phyloP scores from a whole-genome alignment of 2,888 invertebrate species.

The Tryphoninae sp. region DNA sequence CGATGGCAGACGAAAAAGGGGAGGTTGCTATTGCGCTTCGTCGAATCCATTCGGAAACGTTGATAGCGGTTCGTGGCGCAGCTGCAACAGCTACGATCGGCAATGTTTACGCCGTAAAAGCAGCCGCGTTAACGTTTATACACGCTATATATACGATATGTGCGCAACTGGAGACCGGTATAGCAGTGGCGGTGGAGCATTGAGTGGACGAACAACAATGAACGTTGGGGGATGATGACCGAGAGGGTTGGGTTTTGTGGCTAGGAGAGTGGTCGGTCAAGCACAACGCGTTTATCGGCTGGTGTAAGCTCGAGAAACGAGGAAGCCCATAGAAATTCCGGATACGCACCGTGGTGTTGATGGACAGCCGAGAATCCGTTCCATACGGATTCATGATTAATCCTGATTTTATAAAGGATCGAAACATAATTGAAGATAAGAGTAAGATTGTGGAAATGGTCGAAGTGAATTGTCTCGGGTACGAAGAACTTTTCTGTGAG shows the following conservation, averaged over 20 bases:
- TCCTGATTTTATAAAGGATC: too few species aligned
- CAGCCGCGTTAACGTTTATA: slow-evolving; percentile 27
- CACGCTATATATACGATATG: neutral
- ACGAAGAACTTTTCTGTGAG: too few species aligned
- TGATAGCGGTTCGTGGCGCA: neutral
- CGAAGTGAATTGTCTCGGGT: too few species aligned
- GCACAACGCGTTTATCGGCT: neutral
- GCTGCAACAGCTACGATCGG: neutral
- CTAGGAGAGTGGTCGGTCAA: neutral
- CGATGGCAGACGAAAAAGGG: slow-evolving; percentile 9
- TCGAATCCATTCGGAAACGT: neutral
- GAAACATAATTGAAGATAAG: too few species aligned
- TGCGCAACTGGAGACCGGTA: slow-evolving; percentile 13
- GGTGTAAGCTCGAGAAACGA: neutral
- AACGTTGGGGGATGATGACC: neutral
- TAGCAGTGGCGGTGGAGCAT: slow-evolving; percentile 23
- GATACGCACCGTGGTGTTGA: too few species aligned
- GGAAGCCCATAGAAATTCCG: neutral
- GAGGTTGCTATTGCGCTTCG: slow-evolving; percentile 26
- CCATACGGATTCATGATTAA: too few species aligned
- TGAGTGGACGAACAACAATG: slow-evolving; percentile 25
- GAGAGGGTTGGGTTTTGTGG: neutral
- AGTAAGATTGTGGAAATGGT: too few species aligned
- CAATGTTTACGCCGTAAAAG: slow-evolving; percentile 30
- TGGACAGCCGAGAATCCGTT: too few species aligned